Base-by-base conservation (phyloP, 2,113 vertebrate species). In the Anas platyrhynchos region DNA sequence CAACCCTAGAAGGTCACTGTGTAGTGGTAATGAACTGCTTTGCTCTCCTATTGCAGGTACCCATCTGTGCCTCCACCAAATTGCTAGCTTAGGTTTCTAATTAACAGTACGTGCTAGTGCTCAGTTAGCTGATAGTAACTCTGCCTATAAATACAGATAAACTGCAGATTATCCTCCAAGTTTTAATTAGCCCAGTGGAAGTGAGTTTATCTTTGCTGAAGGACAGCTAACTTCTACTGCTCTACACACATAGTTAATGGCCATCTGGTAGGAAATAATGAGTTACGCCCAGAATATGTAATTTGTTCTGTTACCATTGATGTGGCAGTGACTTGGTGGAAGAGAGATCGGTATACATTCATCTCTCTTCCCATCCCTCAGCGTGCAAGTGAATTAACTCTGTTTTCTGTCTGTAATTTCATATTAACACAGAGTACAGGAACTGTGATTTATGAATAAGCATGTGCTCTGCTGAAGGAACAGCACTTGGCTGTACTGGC, bases 141-240 rank as follows among this genome's bases (percentile, higher is more conserved):
- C 21, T 74, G 59, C 18, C 95, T 92, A 82, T 96, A 94, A 92
- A 91, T 96, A 96, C 41, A 8, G 95, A 68, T 90, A 88, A 95
- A 88, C 86, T 80, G 77, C 68, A 58, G 91, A 95, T 97, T 95
- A 92, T 63, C 90, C 91, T 65, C 65, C 11, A 94, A 94, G 93
- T 96, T 96, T 91, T 90, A 93, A 94, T 97, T 94, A 96, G 89
- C 91, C 55, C 15, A 9, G 22, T 68, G 96, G 93, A 75, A 86
- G 78, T 11, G 81, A 82, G 93, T 94, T 92, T 92, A 43, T 93
- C 91, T 7, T 25, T 55, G 84, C 91, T 69, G 93, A 94, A 94
- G 94, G 96, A 89, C 89, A 93, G 61, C 4, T 44, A 17, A 66
- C 75, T 36, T 1, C 12, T 55, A 43, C 61, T 88, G 91, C 76